Evolutionary conservation across 2,113 vertebrate genomes (phyloP), one percentile per base, ranked within the genome.

Genomic region (Chaetorhynchus papuensis): DNA sequence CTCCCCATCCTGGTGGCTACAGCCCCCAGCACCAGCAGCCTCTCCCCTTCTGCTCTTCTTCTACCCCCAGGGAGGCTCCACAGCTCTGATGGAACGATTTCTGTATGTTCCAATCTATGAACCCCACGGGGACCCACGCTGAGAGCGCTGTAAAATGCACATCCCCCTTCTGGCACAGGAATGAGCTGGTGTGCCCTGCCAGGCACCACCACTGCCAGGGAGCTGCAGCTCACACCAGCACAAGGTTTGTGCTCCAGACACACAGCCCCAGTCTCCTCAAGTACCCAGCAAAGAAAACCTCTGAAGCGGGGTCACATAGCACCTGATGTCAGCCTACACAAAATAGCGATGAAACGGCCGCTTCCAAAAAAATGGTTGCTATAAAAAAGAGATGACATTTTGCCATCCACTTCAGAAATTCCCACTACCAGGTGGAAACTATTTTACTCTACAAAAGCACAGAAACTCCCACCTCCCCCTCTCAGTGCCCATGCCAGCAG

Each of bases 11-110:
- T 9, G 3, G n/a, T 19, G 20, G 45, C 59, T 60, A n/a, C 42
- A 72, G 59, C 3, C 15, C 33, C 21, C 0, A 0, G 6, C 54
- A 28, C 0, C 0, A 47, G 18, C 44, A 63, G 30, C 20, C 35
- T 71, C 23, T 35, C 28, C 4, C 6, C 11, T 47, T 60, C 71
- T 14, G 3, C 30, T 87, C 63, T 49, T 78, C 41, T 77, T 44
- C 30, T 53, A 13, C 6, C 5, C 8, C 19, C 6, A 1, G 11
- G 31, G 44, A 6, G 7, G 45, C n/a, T 83, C 37, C 31, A 30
- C 21, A 52, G 41, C 78, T 60, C 63, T 27, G 9, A n/a, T 49
- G 71, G 71, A 76, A 74, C 0, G 1, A 30, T 61, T 68, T 82
- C 53, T 69, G 8, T 26, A 3, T 16, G 4, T 31, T 52, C 39